Base-by-base conservation (phyloP, 1,140 invertebrate genomes). In the Papilio polyxenes region DNA sequence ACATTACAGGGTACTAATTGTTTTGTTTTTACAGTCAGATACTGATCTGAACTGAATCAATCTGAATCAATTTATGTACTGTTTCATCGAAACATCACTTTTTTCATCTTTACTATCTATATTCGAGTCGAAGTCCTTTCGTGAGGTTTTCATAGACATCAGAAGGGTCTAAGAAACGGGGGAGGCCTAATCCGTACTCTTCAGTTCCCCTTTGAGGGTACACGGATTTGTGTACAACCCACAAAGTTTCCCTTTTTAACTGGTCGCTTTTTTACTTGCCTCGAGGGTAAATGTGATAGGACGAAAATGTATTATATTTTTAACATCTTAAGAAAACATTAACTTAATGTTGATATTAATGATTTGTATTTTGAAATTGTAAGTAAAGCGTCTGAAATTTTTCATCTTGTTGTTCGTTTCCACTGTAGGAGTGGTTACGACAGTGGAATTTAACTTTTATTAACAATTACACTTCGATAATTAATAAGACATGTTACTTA, bases 181-280 rank as follows among this genome's bases (percentile, higher is more conserved):
- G 75, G 75, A 77, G 44, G 23, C 49, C 49, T 77, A 77, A 77
- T 77, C 75, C 49, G 49, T 11, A 77, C 44, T 77, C 75, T 53
- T 53, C 49, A 11, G 75, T 51, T 77, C 75, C 75, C 75, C 48
- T 77, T 77, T 77, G 48, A 51, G 75, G 49, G 75, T 9, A 13
- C 75, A 53, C n/a, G 75, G 75, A 77, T 77, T 77, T 77, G 44
- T 53, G 44, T 77, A 53, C 44, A 53, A 77, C 75, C 75, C 49
- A n/a, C 48, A 77, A 77, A 31, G 49, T 77, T 31, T 37, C 75
- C 75, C 75, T 77, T 77, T 77, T 77, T 77, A 77, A 77, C 75
- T 77, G 48, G 75, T 77, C 48, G 23, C 48, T 15, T 75, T 75
- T 75, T 75, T 48, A 44, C 37, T 75, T 48, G 17, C 48, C 40